Percentiles rank a stretch among this genome's conserved stretches.
Conservation (phyloP, 2,797 vertebrate species). For the Dallia pectoralis region DNA sequence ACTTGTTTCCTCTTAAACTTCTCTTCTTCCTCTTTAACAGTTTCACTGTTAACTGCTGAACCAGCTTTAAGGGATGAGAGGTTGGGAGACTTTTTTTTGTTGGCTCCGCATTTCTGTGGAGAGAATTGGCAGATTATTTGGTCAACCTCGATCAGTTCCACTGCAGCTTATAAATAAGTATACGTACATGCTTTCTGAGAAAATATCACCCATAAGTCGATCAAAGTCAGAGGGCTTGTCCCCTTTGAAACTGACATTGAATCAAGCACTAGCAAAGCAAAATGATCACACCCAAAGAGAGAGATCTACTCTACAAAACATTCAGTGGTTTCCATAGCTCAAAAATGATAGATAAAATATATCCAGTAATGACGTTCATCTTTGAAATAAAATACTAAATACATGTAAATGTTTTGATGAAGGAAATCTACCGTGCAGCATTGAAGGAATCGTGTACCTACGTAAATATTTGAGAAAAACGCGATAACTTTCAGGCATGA, state of each 20-base stretch:
- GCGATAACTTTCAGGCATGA: too few species aligned
- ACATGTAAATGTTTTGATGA: too few species aligned
- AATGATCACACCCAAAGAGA: slow-evolving; percentile 55
- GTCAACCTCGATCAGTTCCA: slow-evolving; percentile 80
- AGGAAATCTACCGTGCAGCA: too few species aligned
- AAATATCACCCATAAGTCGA: slow-evolving; percentile 69
- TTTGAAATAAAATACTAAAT: too few species aligned
- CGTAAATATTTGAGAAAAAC: too few species aligned
- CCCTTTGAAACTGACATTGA: slow-evolving; percentile 57
- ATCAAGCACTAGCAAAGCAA: slow-evolving; percentile 55
- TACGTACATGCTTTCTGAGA: slow-evolving; percentile 63
- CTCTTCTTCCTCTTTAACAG: slow-evolving; percentile 63
- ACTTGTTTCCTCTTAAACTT: slow-evolving; percentile 60
- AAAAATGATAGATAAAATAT: slow-evolving; percentile 23
- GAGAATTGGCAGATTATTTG: slow-evolving; percentile 83
- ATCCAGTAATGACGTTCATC: slow-evolving; percentile 52
- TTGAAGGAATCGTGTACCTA: too few species aligned
- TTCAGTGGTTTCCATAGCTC: slow-evolving; percentile 45
- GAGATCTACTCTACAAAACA: slow-evolving; percentile 57
- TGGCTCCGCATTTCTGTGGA: slow-evolving; percentile 71
- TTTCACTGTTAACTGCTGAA: slow-evolving; percentile 73
- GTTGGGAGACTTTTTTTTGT: slow-evolving; percentile 71
- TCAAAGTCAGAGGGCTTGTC: slow-evolving; percentile 73
- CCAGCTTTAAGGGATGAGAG: slow-evolving; percentile 71
- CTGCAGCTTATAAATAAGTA: slow-evolving; percentile 68